These are phyloP conservation scores for Metellina segmentata DNA, from an alignment of 2,888 invertebrate genomes.

Conservation along the genomic window DNA sequence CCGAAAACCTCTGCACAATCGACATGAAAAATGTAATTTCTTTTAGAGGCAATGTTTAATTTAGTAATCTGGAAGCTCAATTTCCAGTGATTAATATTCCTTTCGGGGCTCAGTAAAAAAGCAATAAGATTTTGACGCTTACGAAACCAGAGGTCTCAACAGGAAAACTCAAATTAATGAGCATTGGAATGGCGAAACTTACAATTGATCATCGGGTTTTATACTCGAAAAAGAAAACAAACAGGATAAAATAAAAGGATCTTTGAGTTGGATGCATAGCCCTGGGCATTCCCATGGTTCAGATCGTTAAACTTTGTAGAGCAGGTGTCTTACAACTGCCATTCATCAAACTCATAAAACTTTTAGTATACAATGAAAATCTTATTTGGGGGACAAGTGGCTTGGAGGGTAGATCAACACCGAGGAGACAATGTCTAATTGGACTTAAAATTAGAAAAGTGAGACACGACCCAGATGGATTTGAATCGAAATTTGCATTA, in stretches of 20 bases:
- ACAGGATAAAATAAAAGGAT: not conserved
- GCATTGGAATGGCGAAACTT: constrained; percentile 18
- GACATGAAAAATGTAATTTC: not conserved
- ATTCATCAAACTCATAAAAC: constrained; percentile 56
- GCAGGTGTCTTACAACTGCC: constrained; percentile 51
- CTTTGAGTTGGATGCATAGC: not conserved
- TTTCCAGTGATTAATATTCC: constrained; percentile 44
- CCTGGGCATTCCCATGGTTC: constrained; percentile 40
- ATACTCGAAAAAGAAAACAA: constrained; percentile 18
- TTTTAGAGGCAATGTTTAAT: constrained; percentile 16
- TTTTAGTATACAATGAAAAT: not conserved
- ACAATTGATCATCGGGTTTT: constrained; percentile 37
- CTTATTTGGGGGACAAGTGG: not conserved
- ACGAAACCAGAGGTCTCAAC: constrained; percentile 23
- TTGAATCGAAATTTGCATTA: not conserved
- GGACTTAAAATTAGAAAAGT: not conserved
- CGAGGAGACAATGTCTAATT: not conserved
- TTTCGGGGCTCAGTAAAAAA: constrained; percentile 3
- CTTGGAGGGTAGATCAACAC: too few relatives aligned
- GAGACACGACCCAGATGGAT: not conserved
- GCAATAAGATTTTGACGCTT: constrained; percentile 42
- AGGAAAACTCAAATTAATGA: constrained; percentile 47
- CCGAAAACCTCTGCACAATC: too few relatives aligned
- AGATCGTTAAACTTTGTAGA: constrained; percentile 37
- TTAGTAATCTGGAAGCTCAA: constrained; percentile 22